phyloP scores from a whole-genome alignment of 2,113 vertebrate genomes.

The Eulacestoma nigropectus region DNA sequence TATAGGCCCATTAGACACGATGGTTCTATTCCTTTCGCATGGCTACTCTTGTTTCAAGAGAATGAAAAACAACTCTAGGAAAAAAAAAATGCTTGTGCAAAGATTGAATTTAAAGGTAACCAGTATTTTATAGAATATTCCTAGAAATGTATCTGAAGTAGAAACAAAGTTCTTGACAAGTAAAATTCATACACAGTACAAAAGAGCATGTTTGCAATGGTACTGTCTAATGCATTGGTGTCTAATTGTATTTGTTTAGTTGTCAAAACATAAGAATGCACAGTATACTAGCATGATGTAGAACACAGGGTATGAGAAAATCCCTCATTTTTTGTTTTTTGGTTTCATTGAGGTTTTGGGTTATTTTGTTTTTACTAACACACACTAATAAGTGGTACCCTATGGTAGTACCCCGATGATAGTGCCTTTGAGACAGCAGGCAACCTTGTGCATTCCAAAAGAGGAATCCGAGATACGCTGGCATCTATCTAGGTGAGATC shows the following conservation, averaged over 20 bases:
- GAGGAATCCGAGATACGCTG: accelerated
- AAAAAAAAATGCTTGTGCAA: neutral
- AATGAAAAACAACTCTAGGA: neutral
- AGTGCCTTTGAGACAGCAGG: neutral
- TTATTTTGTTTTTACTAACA: neutral
- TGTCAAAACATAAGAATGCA: neutral
- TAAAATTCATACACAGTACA: neutral
- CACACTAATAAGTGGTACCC: neutral
- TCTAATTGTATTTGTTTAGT: neutral
- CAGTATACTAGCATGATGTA: neutral
- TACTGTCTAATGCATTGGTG: neutral
- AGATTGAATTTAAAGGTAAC: neutral
- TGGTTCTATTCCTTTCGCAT: neutral
- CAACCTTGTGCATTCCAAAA: neutral
- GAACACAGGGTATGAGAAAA: neutral
- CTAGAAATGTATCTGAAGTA: neutral
- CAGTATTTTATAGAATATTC: neutral
- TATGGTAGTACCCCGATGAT: neutral
- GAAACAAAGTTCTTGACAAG: neutral
- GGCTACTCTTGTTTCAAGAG: neutral
- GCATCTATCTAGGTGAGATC: neutral
- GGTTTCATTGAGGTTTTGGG: neutral
- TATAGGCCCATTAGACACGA: constrained; percentile 10
- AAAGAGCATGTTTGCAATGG: neutral
- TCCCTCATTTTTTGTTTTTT: neutral